Conservation (phyloP, 2,888 invertebrate species). For the Tiliacea aurago region DNA sequence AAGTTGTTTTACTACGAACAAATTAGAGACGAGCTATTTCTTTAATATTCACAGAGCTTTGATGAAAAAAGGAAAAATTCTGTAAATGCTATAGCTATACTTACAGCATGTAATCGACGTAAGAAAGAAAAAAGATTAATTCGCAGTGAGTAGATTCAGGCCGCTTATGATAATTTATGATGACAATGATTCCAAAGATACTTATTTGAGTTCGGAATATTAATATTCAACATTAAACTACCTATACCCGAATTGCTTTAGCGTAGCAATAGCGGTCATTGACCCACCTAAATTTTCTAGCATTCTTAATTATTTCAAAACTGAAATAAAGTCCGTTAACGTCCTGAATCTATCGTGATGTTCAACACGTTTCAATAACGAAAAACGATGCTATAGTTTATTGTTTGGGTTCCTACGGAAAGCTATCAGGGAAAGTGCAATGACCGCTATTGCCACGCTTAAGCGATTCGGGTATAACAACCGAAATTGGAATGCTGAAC, state of each 20-base stretch:
- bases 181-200: slow-evolving; percentile 13
- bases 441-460: too few relatives aligned
- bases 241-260: too few relatives aligned
- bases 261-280: too few relatives aligned
- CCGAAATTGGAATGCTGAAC: slow-evolving; percentile 24
- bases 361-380: too few relatives aligned
- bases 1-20: slow-evolving; percentile 4
- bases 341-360: too few relatives aligned
- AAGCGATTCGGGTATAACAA: neutral
- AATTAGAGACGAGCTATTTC: slow-evolving; percentile 9
- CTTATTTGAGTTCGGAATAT: slow-evolving; percentile 16
- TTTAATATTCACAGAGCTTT: slow-evolving; percentile 3
- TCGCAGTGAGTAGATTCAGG: neutral
- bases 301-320: too few relatives aligned
- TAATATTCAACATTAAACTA: slow-evolving; percentile 11
- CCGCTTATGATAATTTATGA: slow-evolving; percentile 1
- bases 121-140: neutral
- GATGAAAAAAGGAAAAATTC: neutral
- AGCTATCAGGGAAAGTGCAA: too few relatives aligned
- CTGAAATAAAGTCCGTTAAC: too few relatives aligned
- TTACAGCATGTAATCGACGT: neutral
- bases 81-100: neutral
- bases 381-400: too few relatives aligned
- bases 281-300: too few relatives aligned
- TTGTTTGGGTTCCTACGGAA: too few relatives aligned